These are phyloP conservation scores for Caenorhabditis japonica DNA, from an alignment of 2,888 invertebrate species.

Conservation along the genomic window DNA sequence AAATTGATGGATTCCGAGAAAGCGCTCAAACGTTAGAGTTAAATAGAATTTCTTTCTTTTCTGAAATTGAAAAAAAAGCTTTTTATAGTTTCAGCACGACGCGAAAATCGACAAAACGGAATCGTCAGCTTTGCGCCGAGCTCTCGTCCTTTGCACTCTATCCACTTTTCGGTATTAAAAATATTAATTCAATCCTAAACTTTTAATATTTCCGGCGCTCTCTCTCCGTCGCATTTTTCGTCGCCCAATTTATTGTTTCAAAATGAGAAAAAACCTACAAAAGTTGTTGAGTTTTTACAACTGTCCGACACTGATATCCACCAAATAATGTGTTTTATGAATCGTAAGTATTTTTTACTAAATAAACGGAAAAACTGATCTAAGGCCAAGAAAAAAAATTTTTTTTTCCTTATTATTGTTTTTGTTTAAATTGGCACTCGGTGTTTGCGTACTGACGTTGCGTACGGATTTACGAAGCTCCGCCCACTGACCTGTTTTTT, in stretches of 20 bases:
- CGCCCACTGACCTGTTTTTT: too few species aligned
- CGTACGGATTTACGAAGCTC: too few species aligned
- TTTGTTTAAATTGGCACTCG: too few species aligned
- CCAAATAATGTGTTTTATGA: constrained; percentile 27
- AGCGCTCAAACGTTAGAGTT: constrained; percentile 38
- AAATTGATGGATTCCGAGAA: constrained; percentile 17
- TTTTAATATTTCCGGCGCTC: constrained; percentile 44
- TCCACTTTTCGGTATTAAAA: constrained; percentile 39
- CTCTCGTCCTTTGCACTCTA: constrained; percentile 54
- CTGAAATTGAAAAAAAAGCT: background rate
- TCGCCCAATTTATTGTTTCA: constrained; percentile 52
- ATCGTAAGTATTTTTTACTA: constrained; percentile 22
- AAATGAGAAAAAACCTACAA: constrained; percentile 23
- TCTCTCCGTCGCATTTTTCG: constrained; percentile 48
- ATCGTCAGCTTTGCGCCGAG: constrained; percentile 50
- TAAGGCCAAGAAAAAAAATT: too few species aligned
- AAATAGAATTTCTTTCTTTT: background rate
- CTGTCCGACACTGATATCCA: constrained; percentile 28
- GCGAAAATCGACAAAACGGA: constrained; percentile 20
- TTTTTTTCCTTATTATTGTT: too few species aligned
- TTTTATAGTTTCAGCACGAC: constrained; percentile 29
- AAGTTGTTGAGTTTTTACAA: constrained; percentile 7
- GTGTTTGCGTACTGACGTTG: too few species aligned
- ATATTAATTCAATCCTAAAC: background rate
- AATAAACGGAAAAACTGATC: too few species aligned